Evolutionary conservation across 2,113 vertebrate genomes (phyloP), one percentile per base, ranked within the genome.

Genomic region (Trematocara marginatum): DNA sequence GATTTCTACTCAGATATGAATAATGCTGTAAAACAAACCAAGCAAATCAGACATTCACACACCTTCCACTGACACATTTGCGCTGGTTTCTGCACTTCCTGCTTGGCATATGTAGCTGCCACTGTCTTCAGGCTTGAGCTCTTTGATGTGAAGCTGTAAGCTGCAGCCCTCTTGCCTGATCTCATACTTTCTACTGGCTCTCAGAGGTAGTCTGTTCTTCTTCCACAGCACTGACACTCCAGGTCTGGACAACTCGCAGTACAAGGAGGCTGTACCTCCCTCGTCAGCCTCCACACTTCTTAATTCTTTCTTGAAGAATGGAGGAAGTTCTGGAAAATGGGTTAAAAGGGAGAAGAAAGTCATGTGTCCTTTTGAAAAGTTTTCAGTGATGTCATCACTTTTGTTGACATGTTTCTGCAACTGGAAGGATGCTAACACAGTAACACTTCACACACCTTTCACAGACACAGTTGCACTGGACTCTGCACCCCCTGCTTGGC

Each of bases 371-470:
- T 34, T 78, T 52, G 49, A 69, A 20, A 1, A 13, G 35, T 23
- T 69, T 69, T 26, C 64, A 69, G 64, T 42, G 20, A 9, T 9
- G 12, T 71, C 66, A 71, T 16, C 20, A 16, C 34, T 4, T 45
- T 23, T 10, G 20, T 5, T 53, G n/a, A 53, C 51, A 52, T 29
- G 40, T 74, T 74, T 47, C 23, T 74, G 69, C 12, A 3, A 0
- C 42, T 76, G 42, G 69, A 3, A 76, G 15, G 4, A 76, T 76
- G 23, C 15, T 29, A 31, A 7, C 69, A 49, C 45, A 74, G 8
- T 18, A 31, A 1, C 45, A 7, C 2, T 54, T 11, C 45, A 85
- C 92, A 40, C 11, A 95, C 98, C 98, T 95, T 92, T 97, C 80
- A 98, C 97, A 23, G 85, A 45, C 34, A 96, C 82, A 47, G 87